Evolutionary conservation across 2,113 vertebrate species (phyloP).

Genomic region (Balaeniceps rex): DNA sequence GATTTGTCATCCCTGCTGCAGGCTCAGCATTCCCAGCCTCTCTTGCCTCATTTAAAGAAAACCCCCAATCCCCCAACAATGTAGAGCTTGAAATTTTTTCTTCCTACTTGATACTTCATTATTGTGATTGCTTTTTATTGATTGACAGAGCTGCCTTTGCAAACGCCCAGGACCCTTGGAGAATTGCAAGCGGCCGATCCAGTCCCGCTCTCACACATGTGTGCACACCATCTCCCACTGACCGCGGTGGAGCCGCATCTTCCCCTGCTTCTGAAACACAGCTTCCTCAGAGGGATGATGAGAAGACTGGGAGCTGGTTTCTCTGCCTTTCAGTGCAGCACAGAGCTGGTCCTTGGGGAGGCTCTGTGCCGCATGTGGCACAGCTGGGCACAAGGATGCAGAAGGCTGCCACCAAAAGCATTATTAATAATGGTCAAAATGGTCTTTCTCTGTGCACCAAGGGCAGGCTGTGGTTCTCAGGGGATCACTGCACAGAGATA

Average conservation of each 20-base stretch:
- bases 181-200: not conserved
- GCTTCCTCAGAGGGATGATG: not conserved
- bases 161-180: not conserved
- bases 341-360: not conserved
- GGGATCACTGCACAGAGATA: not conserved
- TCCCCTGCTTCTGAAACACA: not conserved
- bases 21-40: conserved; percentile 9
- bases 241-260: fast-evolving
- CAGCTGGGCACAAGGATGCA: not conserved
- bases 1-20: conserved; percentile 17
- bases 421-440: not conserved
- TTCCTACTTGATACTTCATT: conserved; percentile 52
- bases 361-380: not conserved
- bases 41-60: conserved; percentile 41
- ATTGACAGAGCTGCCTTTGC: conserved; percentile 46
- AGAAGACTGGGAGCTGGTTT: not conserved
- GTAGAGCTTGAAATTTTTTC: conserved; percentile 43
- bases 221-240: fast-evolving
- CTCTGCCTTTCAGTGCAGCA: not conserved
- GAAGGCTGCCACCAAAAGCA: not conserved
- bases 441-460: not conserved
- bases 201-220: not conserved
- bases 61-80: not conserved
- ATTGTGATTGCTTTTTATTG: conserved; percentile 60
- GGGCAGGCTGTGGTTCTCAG: not conserved